Evolutionary conservation across 2,888 invertebrate genomes (phyloP).

Genomic region (Pseudeuparius sepicola): DNA sequence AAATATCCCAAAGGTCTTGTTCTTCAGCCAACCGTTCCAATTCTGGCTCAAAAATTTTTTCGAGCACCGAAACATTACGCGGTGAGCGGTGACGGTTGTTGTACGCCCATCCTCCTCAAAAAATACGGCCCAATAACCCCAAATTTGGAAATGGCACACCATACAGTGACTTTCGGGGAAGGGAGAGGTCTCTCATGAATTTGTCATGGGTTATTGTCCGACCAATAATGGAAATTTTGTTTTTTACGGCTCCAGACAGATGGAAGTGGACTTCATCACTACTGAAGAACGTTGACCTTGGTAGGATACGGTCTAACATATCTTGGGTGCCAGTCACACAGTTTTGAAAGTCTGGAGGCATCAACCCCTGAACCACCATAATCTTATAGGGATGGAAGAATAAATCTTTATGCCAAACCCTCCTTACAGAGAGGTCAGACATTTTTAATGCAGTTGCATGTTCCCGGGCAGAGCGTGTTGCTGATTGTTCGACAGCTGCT

Average conservation of each 20-base stretch:
- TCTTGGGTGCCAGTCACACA: slow-evolving; percentile 1
- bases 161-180: slow-evolving; percentile 3
- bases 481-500: too few species aligned
- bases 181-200: slow-evolving; percentile 2
- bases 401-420: slow-evolving; percentile 4
- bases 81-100: slow-evolving; percentile 2
- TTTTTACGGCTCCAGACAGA: slow-evolving; percentile 2
- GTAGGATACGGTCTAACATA: slow-evolving; percentile 2
- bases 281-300: slow-evolving; percentile 3
- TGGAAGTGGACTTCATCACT: slow-evolving; percentile 2
- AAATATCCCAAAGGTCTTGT: too few species aligned
- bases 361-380: slow-evolving; percentile 2
- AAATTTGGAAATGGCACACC: slow-evolving; percentile 2
- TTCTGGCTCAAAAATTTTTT: too few species aligned
- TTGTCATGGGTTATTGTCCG: slow-evolving; percentile 3
- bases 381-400: slow-evolving; percentile 1
- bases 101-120: slow-evolving; percentile 2
- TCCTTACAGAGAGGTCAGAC: too few species aligned
- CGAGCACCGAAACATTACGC: too few species aligned
- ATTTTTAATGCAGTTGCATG: too few species aligned
- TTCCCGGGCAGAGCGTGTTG: too few species aligned
- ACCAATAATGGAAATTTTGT: slow-evolving; percentile 2
- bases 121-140: too few species aligned
- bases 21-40: too few species aligned
- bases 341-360: slow-evolving; percentile 2